Conservation (phyloP, 2,797 vertebrate genomes). For the Leucoraja ocellata region DNA sequence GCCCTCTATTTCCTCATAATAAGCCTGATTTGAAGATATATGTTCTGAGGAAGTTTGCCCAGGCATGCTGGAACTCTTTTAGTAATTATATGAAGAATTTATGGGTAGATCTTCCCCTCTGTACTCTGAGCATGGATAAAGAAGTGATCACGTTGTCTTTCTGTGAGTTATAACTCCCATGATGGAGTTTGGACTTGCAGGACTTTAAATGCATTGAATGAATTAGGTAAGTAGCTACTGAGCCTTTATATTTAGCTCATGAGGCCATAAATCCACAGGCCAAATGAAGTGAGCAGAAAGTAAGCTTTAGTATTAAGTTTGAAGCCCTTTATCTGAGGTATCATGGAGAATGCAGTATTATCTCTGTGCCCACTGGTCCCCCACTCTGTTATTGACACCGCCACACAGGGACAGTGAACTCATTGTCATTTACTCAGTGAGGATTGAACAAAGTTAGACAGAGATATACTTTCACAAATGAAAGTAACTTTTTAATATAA, state of each 20-base stretch:
- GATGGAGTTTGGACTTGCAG: background rate
- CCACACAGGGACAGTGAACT: background rate
- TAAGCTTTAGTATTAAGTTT: background rate
- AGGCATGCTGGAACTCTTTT: background rate
- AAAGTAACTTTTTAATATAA: background rate
- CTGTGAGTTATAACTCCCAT: background rate
- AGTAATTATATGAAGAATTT: background rate
- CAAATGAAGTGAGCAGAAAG: background rate
- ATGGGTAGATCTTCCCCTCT: background rate
- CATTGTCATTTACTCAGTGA: background rate
- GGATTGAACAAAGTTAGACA: background rate
- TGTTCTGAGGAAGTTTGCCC: background rate
- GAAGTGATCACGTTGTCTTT: background rate
- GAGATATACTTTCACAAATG: background rate
- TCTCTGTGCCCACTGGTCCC: background rate
- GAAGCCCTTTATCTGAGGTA: background rate
- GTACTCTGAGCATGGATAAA: background rate
- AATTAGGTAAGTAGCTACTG: background rate
- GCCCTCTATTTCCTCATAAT: background rate
- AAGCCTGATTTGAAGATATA: background rate
- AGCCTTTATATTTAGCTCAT: background rate
- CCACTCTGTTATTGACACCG: background rate
- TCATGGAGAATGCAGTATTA: background rate
- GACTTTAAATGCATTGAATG: background rate
- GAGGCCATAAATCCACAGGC: background rate